These are phyloP conservation scores for Trichogramma pretiosum DNA, from an alignment of 1,140 invertebrate genomes.

Conservation along the genomic window DNA sequence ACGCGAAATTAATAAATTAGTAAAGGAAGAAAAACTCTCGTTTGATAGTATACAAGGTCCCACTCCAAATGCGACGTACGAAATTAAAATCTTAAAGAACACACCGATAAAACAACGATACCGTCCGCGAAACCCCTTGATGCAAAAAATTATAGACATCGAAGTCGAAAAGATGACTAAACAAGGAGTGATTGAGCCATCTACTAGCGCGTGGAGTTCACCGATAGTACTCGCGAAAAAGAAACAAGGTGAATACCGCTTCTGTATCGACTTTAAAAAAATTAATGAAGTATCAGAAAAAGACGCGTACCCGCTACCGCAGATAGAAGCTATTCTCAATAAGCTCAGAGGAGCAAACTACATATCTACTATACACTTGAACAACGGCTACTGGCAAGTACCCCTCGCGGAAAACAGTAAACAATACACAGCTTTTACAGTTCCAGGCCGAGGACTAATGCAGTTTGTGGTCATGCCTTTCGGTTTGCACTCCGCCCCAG, in stretches of 20 bases:
- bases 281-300: slow-evolving; percentile 3
- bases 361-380: slow-evolving; percentile 26
- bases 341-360: slow-evolving; percentile 17
- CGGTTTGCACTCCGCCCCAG: too few relatives aligned
- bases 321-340: slow-evolving; percentile 17
- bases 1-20: not conserved
- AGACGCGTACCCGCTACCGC: slow-evolving; percentile 10
- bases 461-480: too few relatives aligned
- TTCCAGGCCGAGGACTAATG: too few relatives aligned
- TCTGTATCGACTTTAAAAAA: slow-evolving; percentile 20
- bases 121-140: slow-evolving; percentile 12
- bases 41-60: not conserved
- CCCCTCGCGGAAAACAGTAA: slow-evolving; percentile 19
- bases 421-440: too few relatives aligned
- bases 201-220: slow-evolving; percentile 38
- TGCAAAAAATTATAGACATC: slow-evolving; percentile 12
- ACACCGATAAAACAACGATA: slow-evolving; percentile 16
- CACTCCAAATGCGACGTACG: slow-evolving; percentile 1
- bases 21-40: not conserved
- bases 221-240: slow-evolving; percentile 47
- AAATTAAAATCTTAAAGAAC: not conserved
- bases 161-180: slow-evolving; percentile 25
- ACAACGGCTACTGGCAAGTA: slow-evolving; percentile 33
- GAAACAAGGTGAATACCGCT: slow-evolving; percentile 31
- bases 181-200: slow-evolving; percentile 35